Evolutionary conservation across 2,888 invertebrate genomes (phyloP).

Genomic region (Aleiodes leptofemur): DNA sequence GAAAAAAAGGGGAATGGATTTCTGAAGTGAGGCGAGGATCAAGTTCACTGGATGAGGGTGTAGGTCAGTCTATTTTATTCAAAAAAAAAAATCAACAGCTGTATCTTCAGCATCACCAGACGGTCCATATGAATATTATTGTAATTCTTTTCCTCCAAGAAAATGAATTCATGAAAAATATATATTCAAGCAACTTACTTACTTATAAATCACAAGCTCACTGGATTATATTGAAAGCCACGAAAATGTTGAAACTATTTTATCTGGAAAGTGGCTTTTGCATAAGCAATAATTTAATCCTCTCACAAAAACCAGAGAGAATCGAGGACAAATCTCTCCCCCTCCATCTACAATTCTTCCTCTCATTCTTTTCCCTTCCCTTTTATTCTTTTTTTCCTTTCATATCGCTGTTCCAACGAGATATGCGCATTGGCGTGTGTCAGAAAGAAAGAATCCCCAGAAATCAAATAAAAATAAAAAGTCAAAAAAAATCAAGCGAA

Average conservation of each 20-base stretch:
- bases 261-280: slow-evolving; percentile 37
- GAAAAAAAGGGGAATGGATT: background rate
- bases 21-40: background rate
- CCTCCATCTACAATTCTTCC: background rate
- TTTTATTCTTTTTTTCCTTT: background rate
- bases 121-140: too few species aligned
- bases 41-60: too few species aligned
- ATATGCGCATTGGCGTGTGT: slow-evolving; percentile 12
- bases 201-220: background rate
- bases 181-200: background rate
- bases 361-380: background rate
- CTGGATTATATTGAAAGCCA: slow-evolving; percentile 27
- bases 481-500: background rate
- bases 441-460: background rate
- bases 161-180: background rate
- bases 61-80: too few species aligned
- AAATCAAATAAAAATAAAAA: background rate
- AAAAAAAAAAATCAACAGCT: too few species aligned
- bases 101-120: background rate
- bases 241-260: slow-evolving; percentile 34
- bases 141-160: background rate
- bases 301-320: slow-evolving; percentile 12
- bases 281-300: slow-evolving; percentile 50
- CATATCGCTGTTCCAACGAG: background rate
- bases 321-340: slow-evolving; percentile 39